phyloP scores from a whole-genome alignment of 2,888 invertebrate genomes.

The Tetheella fluctuosa region DNA sequence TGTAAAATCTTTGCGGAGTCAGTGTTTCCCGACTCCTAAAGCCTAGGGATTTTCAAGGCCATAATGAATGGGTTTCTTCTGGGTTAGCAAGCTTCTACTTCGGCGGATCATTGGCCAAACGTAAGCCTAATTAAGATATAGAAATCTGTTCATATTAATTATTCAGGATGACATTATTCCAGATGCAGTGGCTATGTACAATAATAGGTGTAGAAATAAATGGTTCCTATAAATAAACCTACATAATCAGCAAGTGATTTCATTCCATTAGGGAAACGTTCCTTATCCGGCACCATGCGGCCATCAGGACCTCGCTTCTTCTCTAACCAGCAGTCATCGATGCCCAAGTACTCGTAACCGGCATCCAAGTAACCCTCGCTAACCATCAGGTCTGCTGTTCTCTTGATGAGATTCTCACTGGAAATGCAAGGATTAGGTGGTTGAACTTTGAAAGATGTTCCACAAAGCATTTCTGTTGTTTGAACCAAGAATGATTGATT shows the following conservation, averaged over 20 bases:
- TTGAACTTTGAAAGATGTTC: neutral
- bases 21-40: no score
- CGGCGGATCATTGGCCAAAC: no score
- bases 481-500: no score
- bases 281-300: slow-evolving; percentile 85
- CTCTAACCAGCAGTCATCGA: slow-evolving; percentile 92
- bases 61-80: no score
- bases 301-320: slow-evolving; percentile 84
- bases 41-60: no score
- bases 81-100: no score
- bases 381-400: slow-evolving; percentile 85
- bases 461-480: no score
- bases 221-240: slow-evolving; percentile 49
- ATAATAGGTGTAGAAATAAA: neutral
- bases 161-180: no score
- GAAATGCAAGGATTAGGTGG: slow-evolving; percentile 18
- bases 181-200: no score
- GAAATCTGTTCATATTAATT: no score
- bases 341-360: slow-evolving; percentile 89
- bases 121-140: no score
- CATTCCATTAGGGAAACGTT: slow-evolving; percentile 90
- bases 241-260: slow-evolving; percentile 89
- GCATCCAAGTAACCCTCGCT: slow-evolving; percentile 87
- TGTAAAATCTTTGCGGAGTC: no score
- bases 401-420: slow-evolving; percentile 86